These are phyloP conservation scores for Amblyjoppa fuscipennis DNA, from an alignment of 2,888 invertebrate genomes.

Conservation along the genomic window DNA sequence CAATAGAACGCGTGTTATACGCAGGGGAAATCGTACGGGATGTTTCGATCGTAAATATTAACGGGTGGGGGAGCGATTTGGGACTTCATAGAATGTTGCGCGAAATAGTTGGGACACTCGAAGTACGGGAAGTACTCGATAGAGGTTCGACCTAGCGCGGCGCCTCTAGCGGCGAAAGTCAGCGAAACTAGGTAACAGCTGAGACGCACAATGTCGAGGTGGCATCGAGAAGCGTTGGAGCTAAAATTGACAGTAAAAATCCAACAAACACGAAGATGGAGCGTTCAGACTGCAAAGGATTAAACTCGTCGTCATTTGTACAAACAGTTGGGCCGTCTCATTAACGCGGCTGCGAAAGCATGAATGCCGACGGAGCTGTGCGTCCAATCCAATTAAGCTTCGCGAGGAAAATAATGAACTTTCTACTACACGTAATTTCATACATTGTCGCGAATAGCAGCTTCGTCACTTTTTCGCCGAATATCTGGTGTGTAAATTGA, in stretches of 20 bases:
- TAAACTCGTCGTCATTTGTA: background rate
- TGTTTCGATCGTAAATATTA: background rate
- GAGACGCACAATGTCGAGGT: background rate
- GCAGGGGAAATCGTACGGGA: background rate
- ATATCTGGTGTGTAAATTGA: background rate
- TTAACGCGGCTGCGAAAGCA: conserved; percentile 3
- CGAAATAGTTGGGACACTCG: too few relatives aligned
- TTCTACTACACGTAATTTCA: background rate
- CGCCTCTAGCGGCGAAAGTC: background rate
- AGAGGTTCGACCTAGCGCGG: background rate
- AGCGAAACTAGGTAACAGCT: background rate
- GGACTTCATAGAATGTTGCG: background rate
- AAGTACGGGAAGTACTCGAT: background rate
- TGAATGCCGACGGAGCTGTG: background rate
- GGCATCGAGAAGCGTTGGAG: too few relatives aligned
- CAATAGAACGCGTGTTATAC: background rate
- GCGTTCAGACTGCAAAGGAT: background rate
- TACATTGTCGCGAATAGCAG: background rate
- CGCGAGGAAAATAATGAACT: conserved; percentile 1
- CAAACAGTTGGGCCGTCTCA: background rate
- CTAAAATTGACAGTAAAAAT: background rate
- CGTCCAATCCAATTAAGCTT: background rate
- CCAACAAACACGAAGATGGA: background rate
- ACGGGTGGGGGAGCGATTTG: background rate
- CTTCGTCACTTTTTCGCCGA: background rate